Conservation (phyloP, 1,140 invertebrate species). For the Papilio helenus region DNA sequence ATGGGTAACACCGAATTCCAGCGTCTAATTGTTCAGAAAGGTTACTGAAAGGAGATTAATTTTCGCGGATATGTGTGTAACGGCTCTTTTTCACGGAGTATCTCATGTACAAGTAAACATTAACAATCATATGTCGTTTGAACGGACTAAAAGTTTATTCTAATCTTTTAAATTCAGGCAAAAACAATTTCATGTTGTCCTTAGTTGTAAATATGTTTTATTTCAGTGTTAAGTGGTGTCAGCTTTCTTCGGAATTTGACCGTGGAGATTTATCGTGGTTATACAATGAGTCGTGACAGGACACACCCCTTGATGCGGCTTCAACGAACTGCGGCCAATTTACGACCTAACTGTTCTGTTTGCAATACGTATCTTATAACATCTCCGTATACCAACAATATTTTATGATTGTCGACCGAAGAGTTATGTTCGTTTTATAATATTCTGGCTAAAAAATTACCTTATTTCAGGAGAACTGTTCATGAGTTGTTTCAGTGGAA, state of each 20-base stretch:
- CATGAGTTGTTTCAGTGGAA: background rate
- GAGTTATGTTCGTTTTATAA: constrained; percentile 11
- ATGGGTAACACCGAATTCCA: background rate
- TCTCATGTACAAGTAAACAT: too few relatives aligned
- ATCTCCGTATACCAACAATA: background rate
- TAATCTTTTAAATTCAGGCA: background rate
- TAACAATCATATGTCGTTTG: background rate
- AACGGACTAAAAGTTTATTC: background rate
- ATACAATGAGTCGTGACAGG: constrained; percentile 38
- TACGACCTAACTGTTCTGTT: constrained; percentile 39
- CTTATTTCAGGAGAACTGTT: background rate
- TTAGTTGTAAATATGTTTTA: constrained; percentile 8
- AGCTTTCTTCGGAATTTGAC: constrained; percentile 40
- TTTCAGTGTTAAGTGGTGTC: constrained; percentile 40
- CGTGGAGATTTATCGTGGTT: constrained; percentile 39
- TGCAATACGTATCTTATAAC: constrained; percentile 32
- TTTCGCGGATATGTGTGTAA: too few relatives aligned
- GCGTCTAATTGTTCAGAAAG: background rate
- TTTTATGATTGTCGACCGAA: background rate
- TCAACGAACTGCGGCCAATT: constrained; percentile 30
- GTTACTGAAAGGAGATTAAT: too few relatives aligned
- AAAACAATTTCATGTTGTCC: background rate
- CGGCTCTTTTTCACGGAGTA: too few relatives aligned
- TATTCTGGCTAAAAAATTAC: background rate
- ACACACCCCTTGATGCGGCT: constrained; percentile 34